A percentile compares a stretch with the other conserved stretches of the same genome.
Evolutionary conservation across 2,888 invertebrate genomes (phyloP).

Genomic region (Eupithecia pulchellata): DNA sequence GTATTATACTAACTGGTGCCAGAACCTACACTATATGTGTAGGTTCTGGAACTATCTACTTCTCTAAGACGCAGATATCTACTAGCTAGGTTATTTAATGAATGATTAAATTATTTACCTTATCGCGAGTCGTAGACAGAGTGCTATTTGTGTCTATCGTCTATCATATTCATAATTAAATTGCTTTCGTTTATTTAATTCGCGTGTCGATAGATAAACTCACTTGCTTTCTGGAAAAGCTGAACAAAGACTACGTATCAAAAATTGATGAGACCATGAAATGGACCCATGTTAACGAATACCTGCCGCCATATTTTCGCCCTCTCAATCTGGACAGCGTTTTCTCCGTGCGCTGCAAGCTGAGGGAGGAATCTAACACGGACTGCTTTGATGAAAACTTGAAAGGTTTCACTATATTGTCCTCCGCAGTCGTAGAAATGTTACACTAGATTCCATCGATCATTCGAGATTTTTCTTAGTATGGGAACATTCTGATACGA

Average conservation of each 20-base stretch:
- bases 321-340: constrained; percentile 62
- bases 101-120: not conserved
- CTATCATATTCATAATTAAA: not conserved
- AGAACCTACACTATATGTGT: not conserved
- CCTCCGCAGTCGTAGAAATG: constrained; percentile 74
- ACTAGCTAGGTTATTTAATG: no score
- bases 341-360: constrained; percentile 59
- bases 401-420: constrained; percentile 79
- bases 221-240: constrained; percentile 54
- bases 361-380: constrained; percentile 55
- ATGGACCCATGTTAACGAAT: constrained; percentile 48
- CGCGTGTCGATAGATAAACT: constrained; percentile 60
- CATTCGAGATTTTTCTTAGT: constrained; percentile 11
- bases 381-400: constrained; percentile 79
- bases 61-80: not conserved
- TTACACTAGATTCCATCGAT: constrained; percentile 52
- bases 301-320: constrained; percentile 62
- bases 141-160: not conserved
- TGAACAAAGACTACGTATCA: constrained; percentile 48
- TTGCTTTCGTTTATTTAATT: not conserved
- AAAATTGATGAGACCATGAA: constrained; percentile 45
- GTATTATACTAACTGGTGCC: not conserved
- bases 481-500: not conserved
- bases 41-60: not conserved
- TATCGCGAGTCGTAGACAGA: not conserved